Base-by-base conservation (phyloP, 2,113 vertebrate genomes). In the Pseudopodoces humilis region DNA sequence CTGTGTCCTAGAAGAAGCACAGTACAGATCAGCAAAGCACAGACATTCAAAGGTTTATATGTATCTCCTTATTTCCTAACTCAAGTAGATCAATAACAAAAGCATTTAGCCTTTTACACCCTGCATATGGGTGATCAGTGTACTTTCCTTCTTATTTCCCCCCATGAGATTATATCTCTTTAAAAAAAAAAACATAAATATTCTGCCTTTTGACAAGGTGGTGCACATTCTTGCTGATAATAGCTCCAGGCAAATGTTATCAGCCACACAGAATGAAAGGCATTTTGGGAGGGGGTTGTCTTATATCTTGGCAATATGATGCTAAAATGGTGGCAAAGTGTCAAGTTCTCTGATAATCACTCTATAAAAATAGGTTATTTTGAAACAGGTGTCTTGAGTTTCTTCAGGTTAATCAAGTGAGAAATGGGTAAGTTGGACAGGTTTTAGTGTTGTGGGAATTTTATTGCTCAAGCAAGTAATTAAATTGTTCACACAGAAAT, bases 381-480 rank as follows among this genome's bases (percentile, higher is more conserved):
- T 85, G 63, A 91, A 94, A 85, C 67, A 91, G 74, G 78, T 64
- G 83, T 72, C 91, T 70, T 90, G 33, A 84, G 72, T 84, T 95
- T 96, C 80, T 95, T 56, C 53, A 94, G 74, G 65, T 90, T 91
- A 94, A 69, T 93, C 69, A 62, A 94, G 69, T 94, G 76, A 90
- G 72, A 83, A 92, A 92, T 79, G 50, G 63, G 22, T 84, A 59
- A 37, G 28, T 10, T 81, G 69, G 55, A 52, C 64, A 86, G 37
- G 28, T 59, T 83, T 94, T 86, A 72, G 82, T 92, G 19, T 71
- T 89, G 41, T 94, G 63, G 27, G 86, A 80, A 94, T 71, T 69
- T 93, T 95, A 82, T 56, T 85, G 70, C 87, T 86, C 43, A 91
- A 96, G 39, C 24, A 80, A 67, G 89, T 93, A 94, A 94, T 97